Evolutionary conservation across 2,113 vertebrate species (phyloP), one percentile per base, ranked within the genome.

Genomic region (Chaenocephalus aceratus): DNA sequence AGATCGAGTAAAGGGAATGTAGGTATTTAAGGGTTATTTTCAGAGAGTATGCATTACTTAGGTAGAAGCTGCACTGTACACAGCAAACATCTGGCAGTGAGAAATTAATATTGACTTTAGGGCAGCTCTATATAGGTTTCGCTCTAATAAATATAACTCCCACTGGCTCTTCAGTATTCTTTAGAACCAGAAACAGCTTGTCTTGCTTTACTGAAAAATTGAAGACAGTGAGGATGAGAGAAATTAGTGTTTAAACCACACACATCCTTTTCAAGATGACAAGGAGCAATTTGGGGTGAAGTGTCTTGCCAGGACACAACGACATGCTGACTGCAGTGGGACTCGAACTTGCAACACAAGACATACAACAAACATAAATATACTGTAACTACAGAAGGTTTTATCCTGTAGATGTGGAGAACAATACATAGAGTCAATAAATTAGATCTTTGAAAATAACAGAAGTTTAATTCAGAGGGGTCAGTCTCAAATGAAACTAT

Each of bases 71-170:
- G 41, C 56, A 13, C 21, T 21, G 41, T 61, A 2, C 2, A 18
- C 71, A 18, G 44, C 41, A 49, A 61, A 23, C 3, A 11, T 48
- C 49, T 60, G 44, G 1, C 67, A 77, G 45, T 15, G 5, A 69
- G 51, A 61, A 68, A 11, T 70, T 21, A 70, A 72, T 62, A 2
- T 45, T 26, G 30, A 60, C 78, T 59, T 12, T 4, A 41, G 48
- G 57, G 72, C 66, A 59, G 86, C 77, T 82, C 61, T 69, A 51
- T 69, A 54, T 52, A 78, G 82, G 77, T 81, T 83, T 81, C n/a
- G 41, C 76, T 83, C 63, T 76, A 71, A 77, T 83, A 75, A 82
- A 79, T 36, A 71, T 6, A 49, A 12, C 73, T 75, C 82, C 77
- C 68, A 77, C 49, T 44, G 61, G 80, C 78, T 75, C 46, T 14